A percentile compares a stretch with the other conserved stretches of the same genome.
phyloP scores from a whole-genome alignment of 30 jellyfish, hydroid and myxozoan genomes.

The Hydractinia symbiolongicarpus region DNA sequence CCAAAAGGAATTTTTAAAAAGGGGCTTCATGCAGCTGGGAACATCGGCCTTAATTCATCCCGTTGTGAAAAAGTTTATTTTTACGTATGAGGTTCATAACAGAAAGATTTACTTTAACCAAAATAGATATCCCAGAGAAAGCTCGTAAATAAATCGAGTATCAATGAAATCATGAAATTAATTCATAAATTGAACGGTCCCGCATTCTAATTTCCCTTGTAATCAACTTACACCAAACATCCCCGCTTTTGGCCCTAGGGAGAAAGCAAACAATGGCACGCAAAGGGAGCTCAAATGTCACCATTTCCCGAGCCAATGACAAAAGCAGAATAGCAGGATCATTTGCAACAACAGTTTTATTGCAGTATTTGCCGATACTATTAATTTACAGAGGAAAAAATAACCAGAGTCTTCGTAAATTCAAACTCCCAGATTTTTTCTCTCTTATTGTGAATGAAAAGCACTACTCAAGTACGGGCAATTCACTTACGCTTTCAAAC shows the following conservation, averaged over 20 bases:
- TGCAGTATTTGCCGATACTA: not conserved
- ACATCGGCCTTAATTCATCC: conserved; percentile 15
- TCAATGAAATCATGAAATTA: conserved; percentile 11
- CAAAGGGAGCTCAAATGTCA: not conserved
- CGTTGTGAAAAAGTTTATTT: not conserved
- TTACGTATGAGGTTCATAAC: not conserved
- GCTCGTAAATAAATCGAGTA: conserved; percentile 23
- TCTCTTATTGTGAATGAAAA: conserved; percentile 2
- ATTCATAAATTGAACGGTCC: not conserved
- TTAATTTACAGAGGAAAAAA: not conserved
- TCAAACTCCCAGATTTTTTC: not conserved
- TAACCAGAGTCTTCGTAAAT: not conserved
- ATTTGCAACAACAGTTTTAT: not conserved
- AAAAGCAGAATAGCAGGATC: conserved; percentile 14
- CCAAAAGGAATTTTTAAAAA: conserved; percentile 3
- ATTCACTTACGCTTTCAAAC: not conserved
- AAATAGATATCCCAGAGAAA: conserved; percentile 19
- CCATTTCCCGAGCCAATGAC: conserved; percentile 8
- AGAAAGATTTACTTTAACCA: conserved; percentile 3
- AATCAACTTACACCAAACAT: conserved; percentile 21
- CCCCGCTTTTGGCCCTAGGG: not conserved
- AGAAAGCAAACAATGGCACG: conserved; percentile 5
- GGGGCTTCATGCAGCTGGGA: not conserved
- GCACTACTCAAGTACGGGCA: not conserved
- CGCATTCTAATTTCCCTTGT: not conserved